Evolutionary conservation across 2,113 vertebrate genomes (phyloP).

Genomic region (Anoplopoma fimbria): DNA sequence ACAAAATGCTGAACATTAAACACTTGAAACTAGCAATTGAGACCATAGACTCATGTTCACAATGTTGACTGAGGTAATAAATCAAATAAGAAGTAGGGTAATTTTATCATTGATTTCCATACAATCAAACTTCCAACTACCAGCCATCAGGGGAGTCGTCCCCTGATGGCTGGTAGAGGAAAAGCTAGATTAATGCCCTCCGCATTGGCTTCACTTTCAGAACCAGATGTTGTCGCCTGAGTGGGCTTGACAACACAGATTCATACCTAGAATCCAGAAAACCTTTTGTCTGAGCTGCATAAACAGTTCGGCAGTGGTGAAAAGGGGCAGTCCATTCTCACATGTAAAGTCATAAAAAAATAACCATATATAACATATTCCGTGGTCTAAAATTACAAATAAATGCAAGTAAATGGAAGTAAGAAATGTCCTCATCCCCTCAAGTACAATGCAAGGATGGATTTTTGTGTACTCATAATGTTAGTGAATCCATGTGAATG

Average conservation of each 20-base stretch:
- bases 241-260: not conserved
- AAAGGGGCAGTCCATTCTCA: not conserved
- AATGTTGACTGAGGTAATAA: too few species aligned
- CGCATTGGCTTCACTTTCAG: too few species aligned
- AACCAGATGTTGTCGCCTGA: too few species aligned
- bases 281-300: not conserved
- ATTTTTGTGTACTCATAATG: not conserved
- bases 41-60: too few species aligned
- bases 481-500: conserved; percentile 45
- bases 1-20: too few species aligned
- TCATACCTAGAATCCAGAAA: not conserved
- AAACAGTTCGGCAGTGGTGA: not conserved
- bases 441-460: not conserved
- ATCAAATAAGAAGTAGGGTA: too few species aligned
- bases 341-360: not conserved
- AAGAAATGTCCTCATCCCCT: not conserved
- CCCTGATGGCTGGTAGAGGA: too few species aligned
- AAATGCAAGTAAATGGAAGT: not conserved
- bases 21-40: too few species aligned
- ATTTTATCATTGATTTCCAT: too few species aligned
- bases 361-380: not conserved
- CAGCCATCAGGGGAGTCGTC: too few species aligned
- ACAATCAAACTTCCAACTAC: too few species aligned
- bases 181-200: too few species aligned
- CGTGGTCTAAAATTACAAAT: not conserved